Base-by-base conservation (phyloP, 2,113 vertebrate genomes). In the Dryoscopus gambensis region DNA sequence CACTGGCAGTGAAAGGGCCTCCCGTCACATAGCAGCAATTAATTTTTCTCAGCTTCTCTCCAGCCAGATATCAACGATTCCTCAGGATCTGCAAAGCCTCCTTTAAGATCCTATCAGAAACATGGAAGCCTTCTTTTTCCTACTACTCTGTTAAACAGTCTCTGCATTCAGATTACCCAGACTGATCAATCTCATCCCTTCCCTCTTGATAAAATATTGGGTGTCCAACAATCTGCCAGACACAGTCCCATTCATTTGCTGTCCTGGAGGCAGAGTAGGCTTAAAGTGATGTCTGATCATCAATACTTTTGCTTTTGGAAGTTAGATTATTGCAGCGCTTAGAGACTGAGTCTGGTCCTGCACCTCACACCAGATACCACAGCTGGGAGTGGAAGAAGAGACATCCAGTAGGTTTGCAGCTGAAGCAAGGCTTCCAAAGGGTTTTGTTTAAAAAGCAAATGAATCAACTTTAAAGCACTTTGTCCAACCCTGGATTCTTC, bases 21-120 rank as follows among this genome's bases (percentile, higher is more conserved):
- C 56, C 30, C 35, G 78, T 89, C 75, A 44, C 56, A 74, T 40
- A 89, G 56, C 56, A 94, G 74, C 93, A 84, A 81, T 68, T 96
- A 50, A 89, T 93, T 95, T 91, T 84, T 83, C 67, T 81, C 60
- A 73, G 39, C 59, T 87, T 95, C 59, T 69, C 46, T 83, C 86
- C 63, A 64, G 65, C 13, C 57, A 71, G 56, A 77, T 92, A 89
- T 27, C 68, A 69, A 55, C 33, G 57, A 70, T 64, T 96, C 73
- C 88, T 83, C 62, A 84, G 76, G 71, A 93, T 59, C 87, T 96
- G 90, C 86, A 96, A 96, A 94, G 77, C 75, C 93, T 90, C 69
- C 89, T 91, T 70, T 73, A 84, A 94, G 74, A n/a, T 28, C 35
- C 67, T 90, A 62, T 89, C 86, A 91, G 80, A 95, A 94, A 75